Conservation (phyloP, 2,888 invertebrate genomes). For the Mayetiola destructor region DNA sequence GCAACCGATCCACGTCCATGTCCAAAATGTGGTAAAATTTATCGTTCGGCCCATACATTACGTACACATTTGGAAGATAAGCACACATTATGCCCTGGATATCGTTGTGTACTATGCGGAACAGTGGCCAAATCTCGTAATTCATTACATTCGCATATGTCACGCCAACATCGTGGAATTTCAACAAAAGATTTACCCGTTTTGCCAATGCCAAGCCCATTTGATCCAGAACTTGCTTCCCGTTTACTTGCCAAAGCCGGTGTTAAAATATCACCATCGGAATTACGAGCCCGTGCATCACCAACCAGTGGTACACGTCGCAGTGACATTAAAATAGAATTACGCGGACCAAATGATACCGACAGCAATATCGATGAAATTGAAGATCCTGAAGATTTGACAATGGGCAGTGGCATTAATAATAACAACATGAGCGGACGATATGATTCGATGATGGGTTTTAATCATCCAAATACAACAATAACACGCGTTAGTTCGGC, state of each 20-base stretch:
- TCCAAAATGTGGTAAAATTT: constrained; percentile 86
- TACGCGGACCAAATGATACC: constrained; percentile 51
- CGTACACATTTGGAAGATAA: constrained; percentile 86
- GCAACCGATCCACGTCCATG: constrained; percentile 87
- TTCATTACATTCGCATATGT: constrained; percentile 87
- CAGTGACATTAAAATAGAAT: constrained; percentile 62
- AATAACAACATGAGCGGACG: constrained; percentile 28
- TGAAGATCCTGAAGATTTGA: constrained; percentile 66
- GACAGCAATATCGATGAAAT: constrained; percentile 51
- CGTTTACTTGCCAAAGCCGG: constrained; percentile 76
- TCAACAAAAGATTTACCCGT: constrained; percentile 87
- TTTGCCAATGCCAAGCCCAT: constrained; percentile 81
- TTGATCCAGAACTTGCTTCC: constrained; percentile 79
- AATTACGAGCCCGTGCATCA: constrained; percentile 68
- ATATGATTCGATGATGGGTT: constrained; percentile 22
- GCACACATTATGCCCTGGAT: constrained; percentile 84
- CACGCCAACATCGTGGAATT: constrained; percentile 81
- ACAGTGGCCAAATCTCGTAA: constrained; percentile 86
- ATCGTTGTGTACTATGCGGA: constrained; percentile 80
- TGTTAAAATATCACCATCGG: constrained; percentile 72
- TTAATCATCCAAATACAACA: constrained; percentile 46
- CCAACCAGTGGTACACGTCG: constrained; percentile 64
- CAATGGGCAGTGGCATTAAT: constrained; percentile 37
- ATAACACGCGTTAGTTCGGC: constrained; percentile 48
- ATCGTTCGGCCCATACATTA: constrained; percentile 79